These are phyloP conservation scores for Excalfactoria chinensis DNA, from an alignment of 2,113 vertebrate genomes.

Conservation along the genomic window DNA sequence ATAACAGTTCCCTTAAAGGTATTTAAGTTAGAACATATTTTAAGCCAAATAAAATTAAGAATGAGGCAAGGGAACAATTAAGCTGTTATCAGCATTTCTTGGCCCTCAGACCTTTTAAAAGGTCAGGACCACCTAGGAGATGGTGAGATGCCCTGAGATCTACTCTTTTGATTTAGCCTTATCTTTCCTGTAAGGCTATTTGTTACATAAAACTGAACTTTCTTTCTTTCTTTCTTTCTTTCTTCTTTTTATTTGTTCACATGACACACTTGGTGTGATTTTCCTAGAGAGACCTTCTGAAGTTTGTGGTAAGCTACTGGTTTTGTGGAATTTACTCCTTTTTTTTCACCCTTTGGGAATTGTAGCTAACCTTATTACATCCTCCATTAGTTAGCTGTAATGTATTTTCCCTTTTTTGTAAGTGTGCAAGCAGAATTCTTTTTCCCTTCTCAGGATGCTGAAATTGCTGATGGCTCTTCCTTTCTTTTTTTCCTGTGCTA, in stretches of 20 bases:
- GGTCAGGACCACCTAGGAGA: not conserved
- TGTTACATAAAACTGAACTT: not conserved
- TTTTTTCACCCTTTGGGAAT: not conserved
- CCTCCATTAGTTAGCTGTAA: not conserved
- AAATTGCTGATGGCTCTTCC: not conserved
- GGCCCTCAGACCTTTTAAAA: not conserved
- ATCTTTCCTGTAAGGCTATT: not conserved
- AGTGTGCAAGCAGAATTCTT: not conserved
- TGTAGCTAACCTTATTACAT: not conserved
- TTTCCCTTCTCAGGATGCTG: not conserved
- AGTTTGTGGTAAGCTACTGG: constrained; percentile 44
- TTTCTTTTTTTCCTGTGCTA: not conserved
- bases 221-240: not conserved
- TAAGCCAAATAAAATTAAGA: not conserved
- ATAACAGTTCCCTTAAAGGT: not conserved
- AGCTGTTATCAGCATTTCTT: not conserved
- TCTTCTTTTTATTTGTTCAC: not conserved
- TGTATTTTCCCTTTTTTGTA: not conserved
- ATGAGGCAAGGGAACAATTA: not conserved
- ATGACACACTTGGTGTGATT: constrained; percentile 40
- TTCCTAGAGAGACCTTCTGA: constrained; percentile 46
- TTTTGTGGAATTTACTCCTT: constrained; percentile 17
- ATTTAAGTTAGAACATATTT: not conserved
- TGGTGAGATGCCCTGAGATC: not conserved
- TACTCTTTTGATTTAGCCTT: not conserved